Percentiles rank a stretch among this genome's conserved stretches.
These are phyloP conservation scores for Blastomussa wellsi DNA, from an alignment of 92 coral and sea anemone genomes.

Conservation along the genomic window DNA sequence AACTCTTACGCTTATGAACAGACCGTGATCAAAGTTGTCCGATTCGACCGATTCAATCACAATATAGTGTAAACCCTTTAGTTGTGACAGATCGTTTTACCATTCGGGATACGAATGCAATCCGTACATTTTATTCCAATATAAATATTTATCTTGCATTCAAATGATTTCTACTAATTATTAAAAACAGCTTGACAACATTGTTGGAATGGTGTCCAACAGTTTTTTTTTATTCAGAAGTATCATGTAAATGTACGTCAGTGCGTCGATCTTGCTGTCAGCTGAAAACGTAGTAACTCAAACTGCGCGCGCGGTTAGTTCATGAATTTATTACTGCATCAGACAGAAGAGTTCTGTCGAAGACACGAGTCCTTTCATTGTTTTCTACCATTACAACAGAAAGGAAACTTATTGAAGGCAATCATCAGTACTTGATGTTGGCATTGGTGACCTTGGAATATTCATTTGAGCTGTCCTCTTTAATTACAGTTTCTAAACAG, in stretches of 20 bases:
- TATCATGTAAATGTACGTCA: neutral
- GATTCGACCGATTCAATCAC: neutral
- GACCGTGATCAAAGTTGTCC: neutral
- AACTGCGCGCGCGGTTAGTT: neutral
- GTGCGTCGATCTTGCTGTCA: neutral
- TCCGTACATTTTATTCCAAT: neutral
- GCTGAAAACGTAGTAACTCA: conserved; percentile 3
- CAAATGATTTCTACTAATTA: neutral
- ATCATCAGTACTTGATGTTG: neutral
- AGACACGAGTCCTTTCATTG: too few relatives aligned
- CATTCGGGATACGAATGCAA: neutral
- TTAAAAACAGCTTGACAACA: neutral
- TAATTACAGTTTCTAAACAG: neutral
- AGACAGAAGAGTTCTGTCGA: neutral
- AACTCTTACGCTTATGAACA: neutral
- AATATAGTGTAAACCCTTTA: neutral
- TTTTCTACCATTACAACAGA: neutral
- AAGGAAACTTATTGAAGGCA: neutral
- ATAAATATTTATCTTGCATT: neutral
- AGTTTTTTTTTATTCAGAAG: neutral
- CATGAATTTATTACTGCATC: neutral
- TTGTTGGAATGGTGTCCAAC: neutral
- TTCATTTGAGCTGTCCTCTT: neutral
- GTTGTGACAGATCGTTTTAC: neutral
- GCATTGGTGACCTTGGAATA: neutral